Evolutionary conservation across 2,888 invertebrate genomes (phyloP).

Genomic region (Encarsia formosa): DNA sequence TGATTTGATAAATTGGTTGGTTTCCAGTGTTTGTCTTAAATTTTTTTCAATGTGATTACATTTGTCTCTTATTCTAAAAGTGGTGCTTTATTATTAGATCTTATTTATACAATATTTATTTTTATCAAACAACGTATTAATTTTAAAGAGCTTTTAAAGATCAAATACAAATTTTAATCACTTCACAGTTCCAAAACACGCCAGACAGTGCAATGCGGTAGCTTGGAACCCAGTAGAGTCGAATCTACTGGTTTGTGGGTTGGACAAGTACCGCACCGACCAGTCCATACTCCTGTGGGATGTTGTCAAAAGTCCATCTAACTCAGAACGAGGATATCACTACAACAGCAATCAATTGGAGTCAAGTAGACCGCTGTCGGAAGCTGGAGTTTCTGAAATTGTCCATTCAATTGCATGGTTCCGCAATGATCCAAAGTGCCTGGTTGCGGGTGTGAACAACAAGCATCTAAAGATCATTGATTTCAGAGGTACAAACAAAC

Average conservation of each 20-base stretch:
- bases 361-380: conserved; percentile 61
- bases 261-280: conserved; percentile 87
- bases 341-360: conserved; percentile 53
- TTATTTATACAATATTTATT: too few relatives aligned
- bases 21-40: too few relatives aligned
- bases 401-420: conserved; percentile 85
- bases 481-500: conserved; percentile 75
- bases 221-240: conserved; percentile 83
- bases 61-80: too few relatives aligned
- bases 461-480: conserved; percentile 87
- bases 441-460: conserved; percentile 86
- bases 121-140: too few relatives aligned
- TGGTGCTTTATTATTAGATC: too few relatives aligned
- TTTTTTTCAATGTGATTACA: too few relatives aligned
- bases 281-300: conserved; percentile 90
- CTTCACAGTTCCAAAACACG: conserved; percentile 71
- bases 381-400: conserved; percentile 79
- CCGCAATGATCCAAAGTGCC: conserved; percentile 65
- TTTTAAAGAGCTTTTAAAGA: too few relatives aligned
- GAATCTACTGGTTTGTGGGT: conserved; percentile 77
- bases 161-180: background rate
- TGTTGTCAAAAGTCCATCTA: conserved; percentile 56
- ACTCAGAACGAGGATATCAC: conserved; percentile 45
- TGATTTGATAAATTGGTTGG: too few relatives aligned
- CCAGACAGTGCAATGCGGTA: conserved; percentile 80